Conservation (phyloP, 2,113 vertebrate genomes). For the Mirounga angustirostris region DNA sequence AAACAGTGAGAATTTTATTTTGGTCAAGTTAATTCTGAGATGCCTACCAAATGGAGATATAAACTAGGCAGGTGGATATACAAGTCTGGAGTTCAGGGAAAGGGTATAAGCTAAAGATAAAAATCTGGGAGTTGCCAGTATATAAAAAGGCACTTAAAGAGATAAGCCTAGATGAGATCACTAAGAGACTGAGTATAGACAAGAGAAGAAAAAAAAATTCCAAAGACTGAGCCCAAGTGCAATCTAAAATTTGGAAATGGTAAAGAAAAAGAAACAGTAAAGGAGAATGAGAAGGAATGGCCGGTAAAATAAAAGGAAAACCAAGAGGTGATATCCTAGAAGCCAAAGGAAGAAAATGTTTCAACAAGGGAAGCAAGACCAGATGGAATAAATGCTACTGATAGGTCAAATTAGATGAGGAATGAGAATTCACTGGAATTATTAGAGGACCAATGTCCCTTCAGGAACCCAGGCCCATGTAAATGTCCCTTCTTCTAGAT, state of each 20-base stretch:
- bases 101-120: slow-evolving; percentile 34
- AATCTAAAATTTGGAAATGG: slow-evolving; percentile 28
- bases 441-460: not conserved
- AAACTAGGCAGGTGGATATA: not conserved
- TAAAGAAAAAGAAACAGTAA: slow-evolving; percentile 14
- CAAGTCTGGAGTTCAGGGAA: slow-evolving; percentile 2
- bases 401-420: not conserved
- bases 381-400: not conserved
- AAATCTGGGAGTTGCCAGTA: slow-evolving; percentile 16
- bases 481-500: slow-evolving; percentile 22
- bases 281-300: not conserved
- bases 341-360: not conserved
- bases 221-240: not conserved
- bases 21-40: slow-evolving; percentile 28
- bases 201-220: not conserved
- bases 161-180: slow-evolving; percentile 35
- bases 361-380: not conserved
- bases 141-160: slow-evolving; percentile 42
- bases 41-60: not conserved
- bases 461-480: slow-evolving; percentile 22
- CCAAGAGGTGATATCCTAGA: not conserved
- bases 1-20: slow-evolving; percentile 45
- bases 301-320: not conserved
- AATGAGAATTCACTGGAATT: not conserved
- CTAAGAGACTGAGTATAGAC: slow-evolving; percentile 6